Evolutionary conservation across 2,888 invertebrate species (phyloP).

Genomic region (Ochropleura plecta): DNA sequence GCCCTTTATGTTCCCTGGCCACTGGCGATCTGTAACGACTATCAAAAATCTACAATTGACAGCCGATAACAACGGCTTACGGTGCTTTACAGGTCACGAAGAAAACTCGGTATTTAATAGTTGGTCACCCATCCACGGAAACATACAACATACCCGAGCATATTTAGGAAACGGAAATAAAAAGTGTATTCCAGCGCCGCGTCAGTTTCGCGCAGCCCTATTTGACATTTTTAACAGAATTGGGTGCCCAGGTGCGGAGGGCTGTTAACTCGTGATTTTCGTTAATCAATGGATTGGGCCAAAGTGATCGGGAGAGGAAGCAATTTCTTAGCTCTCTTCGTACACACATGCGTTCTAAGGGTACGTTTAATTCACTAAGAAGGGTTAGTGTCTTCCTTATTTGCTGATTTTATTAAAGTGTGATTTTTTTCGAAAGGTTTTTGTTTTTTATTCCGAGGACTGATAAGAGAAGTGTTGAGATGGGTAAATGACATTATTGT

Average conservation of each 20-base stretch:
- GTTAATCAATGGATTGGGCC: conserved; percentile 83
- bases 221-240: conserved; percentile 74
- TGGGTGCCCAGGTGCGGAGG: conserved; percentile 79
- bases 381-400: conserved; percentile 62
- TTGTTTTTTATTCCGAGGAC: too few relatives aligned
- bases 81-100: too few relatives aligned
- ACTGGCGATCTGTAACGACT: too few relatives aligned
- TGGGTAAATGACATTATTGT: too few relatives aligned
- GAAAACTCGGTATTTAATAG: too few relatives aligned
- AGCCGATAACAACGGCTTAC: too few relatives aligned
- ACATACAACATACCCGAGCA: too few relatives aligned
- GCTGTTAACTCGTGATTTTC: conserved; percentile 82
- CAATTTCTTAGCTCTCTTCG: conserved; percentile 83
- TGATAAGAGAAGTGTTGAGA: too few relatives aligned
- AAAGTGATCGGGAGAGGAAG: conserved; percentile 74
- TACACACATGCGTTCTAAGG: conserved; percentile 67
- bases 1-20: too few relatives aligned
- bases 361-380: conserved; percentile 58
- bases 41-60: too few relatives aligned
- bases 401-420: conserved; percentile 56
- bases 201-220: conserved; percentile 54
- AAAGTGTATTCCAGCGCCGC: not conserved
- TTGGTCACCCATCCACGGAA: too few relatives aligned
- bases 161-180: not conserved
- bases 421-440: conserved; percentile 54